Evolutionary conservation across 2,113 vertebrate genomes (phyloP).

Genomic region (Sylvietta virens): DNA sequence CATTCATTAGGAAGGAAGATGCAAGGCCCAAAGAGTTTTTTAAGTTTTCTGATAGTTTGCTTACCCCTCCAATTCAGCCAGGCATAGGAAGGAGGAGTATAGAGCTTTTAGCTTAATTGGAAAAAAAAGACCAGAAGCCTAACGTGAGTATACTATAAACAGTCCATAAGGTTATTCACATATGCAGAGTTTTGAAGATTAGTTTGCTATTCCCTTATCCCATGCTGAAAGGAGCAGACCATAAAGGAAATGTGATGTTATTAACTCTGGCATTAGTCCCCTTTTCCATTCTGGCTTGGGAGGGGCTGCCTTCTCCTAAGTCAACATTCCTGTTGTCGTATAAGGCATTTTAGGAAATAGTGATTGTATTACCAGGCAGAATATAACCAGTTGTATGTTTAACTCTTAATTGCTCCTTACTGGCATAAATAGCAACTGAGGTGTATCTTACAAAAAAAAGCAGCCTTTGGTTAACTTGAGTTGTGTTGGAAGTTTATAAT

Average conservation of each 20-base stretch:
- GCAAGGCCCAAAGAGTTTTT: neutral
- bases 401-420: neutral
- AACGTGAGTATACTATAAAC: neutral
- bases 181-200: neutral
- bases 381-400: neutral
- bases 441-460: neutral
- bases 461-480: neutral
- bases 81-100: neutral
- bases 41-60: neutral
- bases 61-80: neutral
- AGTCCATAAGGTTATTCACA: neutral
- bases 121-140: neutral
- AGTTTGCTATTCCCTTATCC: neutral
- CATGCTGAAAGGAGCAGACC: neutral
- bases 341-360: constrained; percentile 5
- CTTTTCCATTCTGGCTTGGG: constrained; percentile 13
- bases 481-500: neutral
- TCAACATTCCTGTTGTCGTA: neutral
- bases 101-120: neutral
- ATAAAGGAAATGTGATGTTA: neutral
- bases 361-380: neutral
- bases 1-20: neutral
- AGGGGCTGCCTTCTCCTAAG: neutral
- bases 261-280: neutral
- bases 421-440: neutral